Base-by-base conservation (phyloP, 2,113 vertebrate species). In the Perca schrenkii region DNA sequence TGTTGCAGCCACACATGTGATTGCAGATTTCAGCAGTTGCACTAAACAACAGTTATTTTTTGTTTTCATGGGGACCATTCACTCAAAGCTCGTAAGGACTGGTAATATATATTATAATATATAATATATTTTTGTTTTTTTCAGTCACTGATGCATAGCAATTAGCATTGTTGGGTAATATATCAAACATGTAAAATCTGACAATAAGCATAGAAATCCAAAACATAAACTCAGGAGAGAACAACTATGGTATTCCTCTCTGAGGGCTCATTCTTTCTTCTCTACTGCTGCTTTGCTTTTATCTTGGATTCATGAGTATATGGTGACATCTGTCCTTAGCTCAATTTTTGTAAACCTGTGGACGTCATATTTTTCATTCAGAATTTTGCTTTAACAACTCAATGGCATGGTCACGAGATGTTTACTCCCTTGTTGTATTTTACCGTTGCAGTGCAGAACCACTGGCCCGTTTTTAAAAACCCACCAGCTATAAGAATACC, bases 101-200 rank as follows among this genome's bases (percentile, higher is more conserved):
- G 36, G 15, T 34, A 34, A 34, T 34, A 34, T 34, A 34, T 6
- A 34, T 34, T 34, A 34, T 34, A 34, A 34, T 34, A 34, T 7
- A 17, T 34, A n/a, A 25, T 61, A 31, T 31, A 25, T 56, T 40
- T 56, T 40, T 54, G 16, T 49, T 72, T 73, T 50, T 70, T 12
- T 66, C 13, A 31, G n/a, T 31, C 62, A n/a, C n/a, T 64, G 25
- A 4, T 17, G 10, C 14, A 43, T 4, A n/a, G 2, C 4, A 21
- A 43, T 40, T 31, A 12, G 34, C 34, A 34, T 31, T 46, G 36
- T 14, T 68, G 49, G 22, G 28, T 62, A 62, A 80, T 53, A 72
- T 50, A 40, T 80, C 19, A 71, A 71, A 64, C 47, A 43, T n/a
- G 16, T 25, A 47, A 47, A 31, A 71, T 25, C 19, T 67, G 40